Conservation (phyloP, 2,797 vertebrate genomes). For the Chiloscyllium punctatum region DNA sequence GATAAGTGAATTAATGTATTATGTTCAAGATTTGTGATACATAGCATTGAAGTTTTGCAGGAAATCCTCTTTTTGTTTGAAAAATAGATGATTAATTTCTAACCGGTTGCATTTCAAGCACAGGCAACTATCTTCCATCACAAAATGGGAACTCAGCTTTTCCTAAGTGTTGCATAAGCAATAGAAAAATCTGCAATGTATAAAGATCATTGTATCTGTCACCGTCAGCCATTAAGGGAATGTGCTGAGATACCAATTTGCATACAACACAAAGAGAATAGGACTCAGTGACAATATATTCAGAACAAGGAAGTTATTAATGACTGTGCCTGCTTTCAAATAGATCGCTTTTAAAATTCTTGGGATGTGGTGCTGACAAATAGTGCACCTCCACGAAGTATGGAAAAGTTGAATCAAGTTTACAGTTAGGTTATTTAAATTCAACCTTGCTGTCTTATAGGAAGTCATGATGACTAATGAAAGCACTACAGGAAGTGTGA, state of each 20-base stretch:
- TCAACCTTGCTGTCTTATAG: background rate
- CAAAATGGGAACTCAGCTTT: background rate
- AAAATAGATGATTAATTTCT: background rate
- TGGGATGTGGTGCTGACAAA: background rate
- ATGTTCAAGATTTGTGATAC: background rate
- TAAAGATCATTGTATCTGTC: background rate
- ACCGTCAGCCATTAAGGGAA: background rate
- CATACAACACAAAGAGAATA: background rate
- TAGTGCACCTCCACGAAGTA: background rate
- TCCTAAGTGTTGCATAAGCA: background rate
- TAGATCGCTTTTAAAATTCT: background rate
- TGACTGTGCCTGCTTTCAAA: background rate
- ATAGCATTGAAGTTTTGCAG: background rate
- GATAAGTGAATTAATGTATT: background rate
- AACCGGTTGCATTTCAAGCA: background rate
- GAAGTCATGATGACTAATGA: background rate
- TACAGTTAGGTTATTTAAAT: background rate
- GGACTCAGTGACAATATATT: background rate
- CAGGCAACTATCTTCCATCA: background rate
- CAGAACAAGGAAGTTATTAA: background rate
- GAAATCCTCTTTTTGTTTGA: background rate
- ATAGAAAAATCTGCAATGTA: background rate
- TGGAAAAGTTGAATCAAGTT: background rate
- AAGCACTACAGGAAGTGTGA: background rate
- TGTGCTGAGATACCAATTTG: background rate